Evolutionary conservation across 2,113 vertebrate species (phyloP).

Genomic region (Thamnaconus septentrionalis): DNA sequence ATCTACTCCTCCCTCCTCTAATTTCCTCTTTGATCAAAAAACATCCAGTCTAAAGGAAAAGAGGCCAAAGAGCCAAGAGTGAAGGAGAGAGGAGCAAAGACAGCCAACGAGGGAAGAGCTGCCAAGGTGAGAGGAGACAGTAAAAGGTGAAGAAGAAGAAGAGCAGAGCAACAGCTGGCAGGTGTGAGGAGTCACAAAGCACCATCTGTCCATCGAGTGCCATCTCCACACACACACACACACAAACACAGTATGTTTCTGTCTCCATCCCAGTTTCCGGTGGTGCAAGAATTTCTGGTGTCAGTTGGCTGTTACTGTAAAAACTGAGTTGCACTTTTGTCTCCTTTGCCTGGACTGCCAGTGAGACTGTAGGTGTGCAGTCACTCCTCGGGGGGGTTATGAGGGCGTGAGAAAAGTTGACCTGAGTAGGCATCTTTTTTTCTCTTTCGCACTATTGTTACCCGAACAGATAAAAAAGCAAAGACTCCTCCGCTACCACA

Average conservation of each 20-base stretch:
- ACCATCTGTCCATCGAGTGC: conserved; percentile 93
- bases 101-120: conserved; percentile 23
- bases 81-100: neutral
- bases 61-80: conserved; percentile 16
- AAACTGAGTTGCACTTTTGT: no score
- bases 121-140: conserved; percentile 49
- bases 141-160: conserved; percentile 54
- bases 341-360: no score
- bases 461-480: neutral
- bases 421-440: neutral
- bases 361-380: neutral
- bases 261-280: conserved; percentile 35
- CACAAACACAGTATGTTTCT: conserved; percentile 40
- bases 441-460: neutral
- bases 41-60: neutral
- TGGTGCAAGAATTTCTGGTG: no score
- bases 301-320: no score
- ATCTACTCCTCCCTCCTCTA: no score
- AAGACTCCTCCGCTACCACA: neutral
- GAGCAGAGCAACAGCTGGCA: conserved; percentile 89
- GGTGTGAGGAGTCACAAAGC: conserved; percentile 97
- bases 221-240: conserved; percentile 64
- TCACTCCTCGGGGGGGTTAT: conserved; percentile 44
- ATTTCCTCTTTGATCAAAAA: neutral
- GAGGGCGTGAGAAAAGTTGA: conserved; percentile 21